Evolutionary conservation across 2,797 vertebrate species (phyloP).

Genomic region (Acanthurus lineatus): DNA sequence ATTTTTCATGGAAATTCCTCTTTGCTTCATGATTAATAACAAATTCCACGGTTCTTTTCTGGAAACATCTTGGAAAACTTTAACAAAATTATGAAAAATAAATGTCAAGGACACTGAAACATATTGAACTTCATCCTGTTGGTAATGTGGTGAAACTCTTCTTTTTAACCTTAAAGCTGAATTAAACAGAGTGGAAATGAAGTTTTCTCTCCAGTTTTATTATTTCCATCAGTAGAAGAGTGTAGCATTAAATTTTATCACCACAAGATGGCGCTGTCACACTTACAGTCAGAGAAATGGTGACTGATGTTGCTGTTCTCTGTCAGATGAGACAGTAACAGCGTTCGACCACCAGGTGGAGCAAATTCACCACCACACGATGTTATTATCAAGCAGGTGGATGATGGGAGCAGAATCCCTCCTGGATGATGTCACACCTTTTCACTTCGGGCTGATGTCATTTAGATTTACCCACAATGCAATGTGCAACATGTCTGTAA

Average conservation of each 20-base stretch:
- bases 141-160: too few species aligned
- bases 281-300: background rate
- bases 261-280: slow-evolving; percentile 16
- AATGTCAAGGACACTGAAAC: too few species aligned
- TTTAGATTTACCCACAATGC: slow-evolving; percentile 17
- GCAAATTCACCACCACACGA: background rate
- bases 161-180: too few species aligned
- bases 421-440: slow-evolving; percentile 32
- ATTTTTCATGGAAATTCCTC: background rate
- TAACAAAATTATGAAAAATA: background rate
- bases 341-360: slow-evolving; percentile 48
- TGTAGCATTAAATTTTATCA: accelerated
- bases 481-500: background rate
- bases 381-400: background rate
- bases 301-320: accelerated
- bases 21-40: too few species aligned
- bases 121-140: too few species aligned
- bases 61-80: background rate
- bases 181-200: too few species aligned
- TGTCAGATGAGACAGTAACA: accelerated
- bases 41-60: too few species aligned
- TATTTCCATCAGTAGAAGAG: background rate
- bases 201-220: too few species aligned
- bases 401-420: background rate
- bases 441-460: slow-evolving; percentile 30